These are phyloP conservation scores for Heterodera filipjevi DNA, from an alignment of 2,888 invertebrate species.

Conservation along the genomic window DNA sequence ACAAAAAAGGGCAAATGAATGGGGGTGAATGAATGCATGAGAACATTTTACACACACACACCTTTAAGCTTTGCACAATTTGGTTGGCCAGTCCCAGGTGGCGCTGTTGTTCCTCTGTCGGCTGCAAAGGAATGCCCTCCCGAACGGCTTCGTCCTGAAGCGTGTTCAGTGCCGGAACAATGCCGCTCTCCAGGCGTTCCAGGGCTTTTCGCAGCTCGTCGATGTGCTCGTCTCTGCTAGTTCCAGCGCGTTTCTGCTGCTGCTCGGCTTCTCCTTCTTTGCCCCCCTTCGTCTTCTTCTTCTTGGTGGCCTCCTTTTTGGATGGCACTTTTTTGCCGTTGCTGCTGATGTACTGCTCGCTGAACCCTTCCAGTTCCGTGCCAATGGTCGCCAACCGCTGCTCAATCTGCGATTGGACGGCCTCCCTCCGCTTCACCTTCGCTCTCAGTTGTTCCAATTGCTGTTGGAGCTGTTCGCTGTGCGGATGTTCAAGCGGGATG, in stretches of 20 bases:
- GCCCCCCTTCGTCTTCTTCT: no score
- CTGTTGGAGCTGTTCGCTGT: constrained; percentile 7
- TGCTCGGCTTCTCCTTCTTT: not conserved
- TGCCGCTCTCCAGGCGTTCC: not conserved
- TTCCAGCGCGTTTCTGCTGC: not conserved
- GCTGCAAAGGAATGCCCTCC: constrained; percentile 51
- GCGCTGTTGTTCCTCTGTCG: not conserved
- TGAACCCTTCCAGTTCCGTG: not conserved
- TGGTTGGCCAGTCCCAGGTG: not conserved
- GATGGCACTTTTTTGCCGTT: not conserved
- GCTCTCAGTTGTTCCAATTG: constrained; percentile 18
- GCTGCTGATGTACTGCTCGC: not conserved
- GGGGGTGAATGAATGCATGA: not conserved
- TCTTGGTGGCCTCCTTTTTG: not conserved
- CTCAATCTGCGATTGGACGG: constrained; percentile 12
- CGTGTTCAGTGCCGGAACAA: constrained; percentile 68
- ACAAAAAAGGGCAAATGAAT: not conserved
- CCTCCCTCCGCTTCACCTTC: constrained; percentile 10
- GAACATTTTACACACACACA: not conserved
- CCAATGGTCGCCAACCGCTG: not conserved
- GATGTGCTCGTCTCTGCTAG: not conserved
- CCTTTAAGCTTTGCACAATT: constrained; percentile 10
- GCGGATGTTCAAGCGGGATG: constrained; percentile 12
- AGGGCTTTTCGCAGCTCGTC: constrained; percentile 5
- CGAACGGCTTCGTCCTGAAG: constrained; percentile 67